These are phyloP conservation scores for Drosophila monieri DNA, from an alignment of 2,888 invertebrate species.

Conservation along the genomic window DNA sequence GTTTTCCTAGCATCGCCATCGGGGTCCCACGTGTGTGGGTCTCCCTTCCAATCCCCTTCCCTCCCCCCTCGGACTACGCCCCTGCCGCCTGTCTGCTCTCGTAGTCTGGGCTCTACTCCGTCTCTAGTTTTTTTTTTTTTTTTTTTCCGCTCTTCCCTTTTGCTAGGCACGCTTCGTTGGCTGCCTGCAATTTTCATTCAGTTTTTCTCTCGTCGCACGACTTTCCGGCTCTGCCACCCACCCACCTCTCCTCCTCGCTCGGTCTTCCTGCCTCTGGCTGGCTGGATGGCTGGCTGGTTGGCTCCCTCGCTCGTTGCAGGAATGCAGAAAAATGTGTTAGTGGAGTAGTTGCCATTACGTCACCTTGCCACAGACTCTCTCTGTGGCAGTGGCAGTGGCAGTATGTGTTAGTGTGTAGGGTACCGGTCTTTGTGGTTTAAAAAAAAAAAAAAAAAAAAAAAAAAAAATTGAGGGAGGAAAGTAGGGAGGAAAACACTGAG, in stretches of 20 bases:
- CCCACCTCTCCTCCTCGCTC: background rate
- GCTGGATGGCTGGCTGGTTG: conserved; percentile 33
- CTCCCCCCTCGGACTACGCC: conserved; percentile 3
- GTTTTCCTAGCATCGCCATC: conserved; percentile 36
- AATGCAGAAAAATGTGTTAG: conserved; percentile 84
- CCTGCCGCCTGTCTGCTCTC: conserved; percentile 14
- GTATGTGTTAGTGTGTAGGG: conserved; percentile 5
- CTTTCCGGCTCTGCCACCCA: conserved; percentile 21
- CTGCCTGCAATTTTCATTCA: conserved; percentile 56
- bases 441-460: conserved; percentile 15
- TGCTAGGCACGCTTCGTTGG: conserved; percentile 50
- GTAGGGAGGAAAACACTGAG: conserved; percentile 8
- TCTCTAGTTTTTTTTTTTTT: conserved; percentile 36
- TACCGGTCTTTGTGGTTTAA: conserved; percentile 30
- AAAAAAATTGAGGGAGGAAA: background rate
- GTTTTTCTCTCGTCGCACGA: conserved; percentile 49
- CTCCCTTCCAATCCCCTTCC: conserved; percentile 4
- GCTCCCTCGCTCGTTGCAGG: conserved; percentile 64
- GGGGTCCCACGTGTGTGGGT: conserved; percentile 38
- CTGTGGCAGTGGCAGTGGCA: background rate
- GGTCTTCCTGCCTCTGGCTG: conserved; percentile 27
- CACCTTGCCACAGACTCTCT: conserved; percentile 66
- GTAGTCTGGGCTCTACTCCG: conserved; percentile 31
- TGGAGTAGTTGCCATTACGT: conserved; percentile 84
- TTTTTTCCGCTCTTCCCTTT: conserved; percentile 11